Base-by-base conservation (phyloP, 2,797 vertebrate species). In the Diplodus puntazzo region DNA sequence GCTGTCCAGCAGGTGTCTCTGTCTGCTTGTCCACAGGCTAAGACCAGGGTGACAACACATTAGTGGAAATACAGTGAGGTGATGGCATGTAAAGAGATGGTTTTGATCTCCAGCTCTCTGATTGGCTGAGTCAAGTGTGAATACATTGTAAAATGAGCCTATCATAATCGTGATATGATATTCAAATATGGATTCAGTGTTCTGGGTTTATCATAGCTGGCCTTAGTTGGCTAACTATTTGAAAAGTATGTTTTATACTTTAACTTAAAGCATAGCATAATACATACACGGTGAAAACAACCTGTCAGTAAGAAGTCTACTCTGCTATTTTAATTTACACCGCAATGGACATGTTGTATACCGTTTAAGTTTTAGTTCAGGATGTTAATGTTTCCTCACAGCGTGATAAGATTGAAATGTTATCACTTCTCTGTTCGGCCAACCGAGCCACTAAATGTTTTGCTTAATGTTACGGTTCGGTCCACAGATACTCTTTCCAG, bases 1-100 rank as follows among this genome's bases (percentile, higher is more conserved):
- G 21, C 63, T 87, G 87, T 86, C 92, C 93, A 90, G 92, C 87
- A 93, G 93, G 82, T 85, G 94, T 91, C 94, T 72, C 93, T 90
- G 81, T 90, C 46, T 58, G 59, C 80, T 48, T 48, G 73, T 50
- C 59, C 60, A 46, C 23, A n/a, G 30, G 49, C 11, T 7, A 8
- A 53, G 55, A 23, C 13, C 20, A 17, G 14, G 25, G 11, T 18
- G 7, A 14, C 18, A 25, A 18, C 10, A 5, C 45, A 58, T 30
- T 0, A 4, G 6, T 46, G 57, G 14, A 52, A 5, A 48, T 4
- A 25, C 4, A 57, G 45, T 0, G 12, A 18, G 11, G 53, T 50
- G 14, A 10, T 0, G 5, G 50, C 3, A 30, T 45, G 5, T 45
- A 30, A 23, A 8, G 6, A 54, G 21, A n/a, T 6, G 13, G 30